These are phyloP conservation scores for Chaenocephalus aceratus DNA, from an alignment of 2,113 vertebrate genomes.

Conservation along the genomic window DNA sequence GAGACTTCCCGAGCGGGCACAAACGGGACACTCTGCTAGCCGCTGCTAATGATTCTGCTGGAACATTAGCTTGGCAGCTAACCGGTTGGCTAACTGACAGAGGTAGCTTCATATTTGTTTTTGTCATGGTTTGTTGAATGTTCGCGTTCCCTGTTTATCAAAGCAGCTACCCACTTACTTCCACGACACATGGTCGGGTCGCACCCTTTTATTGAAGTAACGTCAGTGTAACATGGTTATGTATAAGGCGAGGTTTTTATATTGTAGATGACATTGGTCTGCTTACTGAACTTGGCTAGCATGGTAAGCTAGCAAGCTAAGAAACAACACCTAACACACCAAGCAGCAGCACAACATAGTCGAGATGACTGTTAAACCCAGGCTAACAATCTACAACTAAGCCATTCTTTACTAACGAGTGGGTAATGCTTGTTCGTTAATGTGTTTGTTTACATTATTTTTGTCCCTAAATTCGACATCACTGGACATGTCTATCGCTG, in stretches of 20 bases:
- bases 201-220: neutral
- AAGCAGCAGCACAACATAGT: conserved; percentile 7
- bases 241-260: conserved; percentile 25
- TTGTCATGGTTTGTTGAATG: conserved; percentile 17
- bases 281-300: conserved; percentile 58
- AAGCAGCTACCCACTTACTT: neutral
- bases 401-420: neutral
- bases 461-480: conserved; percentile 9
- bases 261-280: conserved; percentile 64
- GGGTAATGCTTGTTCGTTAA: neutral
- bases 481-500: neutral
- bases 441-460: conserved; percentile 64
- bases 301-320: conserved; percentile 16
- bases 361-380: neutral
- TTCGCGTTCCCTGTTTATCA: neutral
- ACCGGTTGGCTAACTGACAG: conserved; percentile 67
- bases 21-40: conserved; percentile 71
- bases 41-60: conserved; percentile 66
- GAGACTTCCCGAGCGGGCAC: conserved; percentile 57
- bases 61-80: conserved; percentile 72
- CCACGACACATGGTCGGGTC: neutral
- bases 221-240: conserved; percentile 6
- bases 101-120: conserved; percentile 61
- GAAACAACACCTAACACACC: conserved; percentile 19
- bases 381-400: conserved; percentile 1